These are phyloP conservation scores for Calypte anna DNA, from an alignment of 2,113 vertebrate species.

Conservation along the genomic window DNA sequence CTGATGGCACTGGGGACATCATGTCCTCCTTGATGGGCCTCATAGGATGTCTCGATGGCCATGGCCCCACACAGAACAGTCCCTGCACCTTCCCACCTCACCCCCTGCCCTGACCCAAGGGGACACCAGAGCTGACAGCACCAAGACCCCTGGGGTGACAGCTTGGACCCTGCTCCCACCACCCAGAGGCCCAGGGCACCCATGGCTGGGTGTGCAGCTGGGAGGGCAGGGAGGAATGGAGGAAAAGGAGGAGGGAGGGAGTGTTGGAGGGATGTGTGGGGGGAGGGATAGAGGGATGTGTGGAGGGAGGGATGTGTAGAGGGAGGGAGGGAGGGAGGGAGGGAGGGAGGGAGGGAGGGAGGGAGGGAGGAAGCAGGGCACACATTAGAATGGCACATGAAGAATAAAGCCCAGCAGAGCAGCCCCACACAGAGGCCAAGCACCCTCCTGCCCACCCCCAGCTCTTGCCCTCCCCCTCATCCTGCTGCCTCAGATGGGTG, in stretches of 20 bases:
- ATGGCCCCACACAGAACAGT: rapidly evolving
- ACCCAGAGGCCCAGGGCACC: not conserved
- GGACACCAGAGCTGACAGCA: not conserved
- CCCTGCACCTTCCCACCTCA: not conserved
- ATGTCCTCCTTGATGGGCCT: rapidly evolving
- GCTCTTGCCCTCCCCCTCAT: not conserved
- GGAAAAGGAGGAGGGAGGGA: not conserved
- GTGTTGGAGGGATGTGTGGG: rapidly evolving
- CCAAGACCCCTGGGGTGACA: rapidly evolving
- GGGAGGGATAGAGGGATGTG: not conserved
- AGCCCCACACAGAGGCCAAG: rapidly evolving
- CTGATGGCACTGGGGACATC: not conserved
- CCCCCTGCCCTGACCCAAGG: not conserved
- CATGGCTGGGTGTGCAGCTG: no score
- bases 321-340: rapidly evolving
- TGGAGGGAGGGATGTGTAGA: no score
- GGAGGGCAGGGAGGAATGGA: not conserved
- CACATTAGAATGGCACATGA: rapidly evolving
- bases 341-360: rapidly evolving
- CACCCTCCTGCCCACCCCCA: not conserved
- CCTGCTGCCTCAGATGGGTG: not conserved
- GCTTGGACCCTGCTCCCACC: not conserved
- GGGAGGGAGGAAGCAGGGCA: not conserved
- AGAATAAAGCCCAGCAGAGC: not conserved
- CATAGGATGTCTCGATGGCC: rapidly evolving